Percentiles rank a stretch among this genome's conserved stretches.
phyloP scores from a whole-genome alignment of 1,140 invertebrate species.

The Calephelis virginiensis region DNA sequence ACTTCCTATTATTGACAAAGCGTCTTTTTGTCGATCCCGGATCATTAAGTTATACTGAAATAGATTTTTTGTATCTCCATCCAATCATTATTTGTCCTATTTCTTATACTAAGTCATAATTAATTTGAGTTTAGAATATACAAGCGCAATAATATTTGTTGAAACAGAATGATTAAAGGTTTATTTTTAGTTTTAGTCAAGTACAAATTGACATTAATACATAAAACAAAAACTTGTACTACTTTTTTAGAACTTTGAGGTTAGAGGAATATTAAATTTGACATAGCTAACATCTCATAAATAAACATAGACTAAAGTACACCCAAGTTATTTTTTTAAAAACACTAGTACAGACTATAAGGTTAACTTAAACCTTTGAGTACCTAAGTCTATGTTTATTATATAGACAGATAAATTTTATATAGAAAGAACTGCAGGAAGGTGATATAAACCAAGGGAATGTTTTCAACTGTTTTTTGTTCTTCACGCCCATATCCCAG shows the following conservation, averaged over 20 bases:
- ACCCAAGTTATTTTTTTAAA: too few species aligned
- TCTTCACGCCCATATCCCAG: too few species aligned
- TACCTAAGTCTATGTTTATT: too few species aligned
- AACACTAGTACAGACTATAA: too few species aligned
- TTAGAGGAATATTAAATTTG: background rate
- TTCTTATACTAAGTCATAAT: background rate
- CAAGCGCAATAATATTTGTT: constrained; percentile 5
- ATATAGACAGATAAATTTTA: too few species aligned
- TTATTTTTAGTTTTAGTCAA: background rate
- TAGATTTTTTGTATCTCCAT: constrained; percentile 27
- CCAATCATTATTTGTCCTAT: constrained; percentile 6
- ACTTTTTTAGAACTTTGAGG: background rate
- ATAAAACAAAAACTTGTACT: too few species aligned
- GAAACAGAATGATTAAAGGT: background rate
- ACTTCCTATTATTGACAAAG: constrained; percentile 72
- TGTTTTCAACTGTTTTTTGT: too few species aligned
- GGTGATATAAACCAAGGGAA: too few species aligned
- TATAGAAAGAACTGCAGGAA: too few species aligned
- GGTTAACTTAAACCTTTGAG: too few species aligned
- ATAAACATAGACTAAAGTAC: too few species aligned
- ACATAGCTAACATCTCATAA: background rate
- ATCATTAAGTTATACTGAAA: constrained; percentile 39
- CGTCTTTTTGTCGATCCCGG: constrained; percentile 51
- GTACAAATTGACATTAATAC: background rate
- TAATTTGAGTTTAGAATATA: background rate